These are phyloP conservation scores for Amiota communis DNA, from an alignment of 2,888 invertebrate genomes.

Conservation along the genomic window DNA sequence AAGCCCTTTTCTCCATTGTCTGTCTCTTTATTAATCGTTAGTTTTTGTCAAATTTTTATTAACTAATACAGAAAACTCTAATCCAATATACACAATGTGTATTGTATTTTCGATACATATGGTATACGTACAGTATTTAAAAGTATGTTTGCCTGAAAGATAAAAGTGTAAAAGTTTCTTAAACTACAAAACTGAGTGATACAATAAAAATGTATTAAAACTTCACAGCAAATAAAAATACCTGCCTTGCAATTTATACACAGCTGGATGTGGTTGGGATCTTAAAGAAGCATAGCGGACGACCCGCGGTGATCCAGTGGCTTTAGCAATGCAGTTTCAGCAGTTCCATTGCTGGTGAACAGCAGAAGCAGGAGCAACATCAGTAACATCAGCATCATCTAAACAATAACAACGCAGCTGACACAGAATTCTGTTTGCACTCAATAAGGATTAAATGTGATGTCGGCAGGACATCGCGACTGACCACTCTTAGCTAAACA, in stretches of 20 bases:
- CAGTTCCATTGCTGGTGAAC: not conserved
- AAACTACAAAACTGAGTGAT: not conserved
- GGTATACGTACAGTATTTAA: too few species aligned
- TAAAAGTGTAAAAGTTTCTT: too few species aligned
- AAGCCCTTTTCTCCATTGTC: too few species aligned
- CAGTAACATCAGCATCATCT: constrained; percentile 32
- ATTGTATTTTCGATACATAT: too few species aligned
- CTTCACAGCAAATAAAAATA: constrained; percentile 66
- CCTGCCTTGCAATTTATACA: constrained; percentile 63
- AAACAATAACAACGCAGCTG: constrained; percentile 34
- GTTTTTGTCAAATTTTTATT: too few species aligned
- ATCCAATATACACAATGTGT: too few species aligned
- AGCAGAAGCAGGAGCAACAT: constrained; percentile 29
- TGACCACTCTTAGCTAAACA: constrained; percentile 36
- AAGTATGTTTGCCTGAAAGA: too few species aligned
- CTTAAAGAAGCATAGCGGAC: constrained; percentile 26
- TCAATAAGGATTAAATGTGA: constrained; percentile 60
- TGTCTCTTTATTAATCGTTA: too few species aligned
- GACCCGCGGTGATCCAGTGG: constrained; percentile 41
- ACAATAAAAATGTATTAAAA: constrained; percentile 19
- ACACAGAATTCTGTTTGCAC: constrained; percentile 64
- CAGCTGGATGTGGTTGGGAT: constrained; percentile 57
- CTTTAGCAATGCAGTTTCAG: constrained; percentile 2
- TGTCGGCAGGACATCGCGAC: constrained; percentile 22
- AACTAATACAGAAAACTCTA: too few species aligned